Percentiles rank a stretch among this genome's conserved stretches.
These are phyloP conservation scores for Sinohyriopsis cumingii DNA, from an alignment of 2,888 invertebrate species.

Conservation along the genomic window DNA sequence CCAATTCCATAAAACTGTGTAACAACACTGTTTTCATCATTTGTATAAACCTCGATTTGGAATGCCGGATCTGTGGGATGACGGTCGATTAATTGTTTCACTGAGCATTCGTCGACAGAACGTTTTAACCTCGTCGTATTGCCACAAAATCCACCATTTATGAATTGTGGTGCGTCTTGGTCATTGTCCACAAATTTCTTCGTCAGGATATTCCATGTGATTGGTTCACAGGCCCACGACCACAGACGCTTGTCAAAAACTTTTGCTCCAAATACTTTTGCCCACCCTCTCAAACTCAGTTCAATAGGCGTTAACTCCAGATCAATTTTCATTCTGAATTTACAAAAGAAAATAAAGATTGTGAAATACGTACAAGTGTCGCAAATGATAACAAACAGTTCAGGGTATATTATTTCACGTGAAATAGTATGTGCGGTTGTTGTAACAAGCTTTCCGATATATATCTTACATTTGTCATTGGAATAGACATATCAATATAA, in stretches of 20 bases:
- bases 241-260: not conserved
- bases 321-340: slow-evolving; percentile 12
- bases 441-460: no score
- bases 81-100: slow-evolving; percentile 40
- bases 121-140: slow-evolving; percentile 15
- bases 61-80: slow-evolving; percentile 42
- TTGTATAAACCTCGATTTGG: slow-evolving; percentile 37
- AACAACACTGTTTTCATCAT: slow-evolving; percentile 43
- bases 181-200: slow-evolving; percentile 18
- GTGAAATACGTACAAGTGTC: no score
- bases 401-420: no score
- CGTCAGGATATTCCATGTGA: slow-evolving; percentile 30
- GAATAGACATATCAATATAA: no score
- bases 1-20: slow-evolving; percentile 48
- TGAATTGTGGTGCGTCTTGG: slow-evolving; percentile 17
- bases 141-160: slow-evolving; percentile 2
- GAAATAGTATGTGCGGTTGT: no score
- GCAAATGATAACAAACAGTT: no score
- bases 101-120: slow-evolving; percentile 26
- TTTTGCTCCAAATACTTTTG: slow-evolving; percentile 4
- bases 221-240: slow-evolving; percentile 9
- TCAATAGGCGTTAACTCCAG: slow-evolving; percentile 21
- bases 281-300: slow-evolving; percentile 11
- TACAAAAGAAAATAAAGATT: not conserved
- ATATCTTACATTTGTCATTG: no score